Conservation (phyloP, 2,888 invertebrate genomes). For the Rhingia rostrata region DNA sequence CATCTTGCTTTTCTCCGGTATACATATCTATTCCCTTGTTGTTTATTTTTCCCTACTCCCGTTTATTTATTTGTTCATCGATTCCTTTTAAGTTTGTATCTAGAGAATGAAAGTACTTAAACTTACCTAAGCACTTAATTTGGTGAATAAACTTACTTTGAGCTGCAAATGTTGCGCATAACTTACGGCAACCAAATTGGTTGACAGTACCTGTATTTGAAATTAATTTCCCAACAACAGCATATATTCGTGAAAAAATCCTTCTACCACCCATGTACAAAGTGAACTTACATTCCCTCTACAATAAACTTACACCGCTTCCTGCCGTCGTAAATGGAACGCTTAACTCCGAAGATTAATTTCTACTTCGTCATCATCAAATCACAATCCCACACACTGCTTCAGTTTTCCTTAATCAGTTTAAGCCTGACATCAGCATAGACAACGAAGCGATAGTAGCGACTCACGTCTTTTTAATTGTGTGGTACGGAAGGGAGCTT, state of each 20-base stretch:
- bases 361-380: conserved; percentile 58
- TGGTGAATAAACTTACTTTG: background rate
- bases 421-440: conserved; percentile 66
- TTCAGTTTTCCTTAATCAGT: conserved; percentile 64
- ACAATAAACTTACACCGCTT: background rate
- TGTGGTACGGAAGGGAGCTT: conserved; percentile 16
- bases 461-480: conserved; percentile 62
- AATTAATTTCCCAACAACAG: background rate
- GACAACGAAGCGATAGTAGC: conserved; percentile 21
- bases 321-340: background rate
- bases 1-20: too few relatives aligned
- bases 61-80: too few relatives aligned
- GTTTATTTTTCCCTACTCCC: too few relatives aligned
- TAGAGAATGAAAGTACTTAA: background rate
- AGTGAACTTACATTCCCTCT: background rate
- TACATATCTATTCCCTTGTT: too few relatives aligned
- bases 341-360: conserved; percentile 47
- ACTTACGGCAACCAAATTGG: background rate
- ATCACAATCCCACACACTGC: conserved; percentile 60
- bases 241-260: background rate
- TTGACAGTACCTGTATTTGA: background rate
- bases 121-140: background rate
- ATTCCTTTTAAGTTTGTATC: too few relatives aligned
- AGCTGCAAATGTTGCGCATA: background rate
- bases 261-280: background rate